phyloP scores from a whole-genome alignment of 2,888 invertebrate species.

The Eupithecia exiguata region DNA sequence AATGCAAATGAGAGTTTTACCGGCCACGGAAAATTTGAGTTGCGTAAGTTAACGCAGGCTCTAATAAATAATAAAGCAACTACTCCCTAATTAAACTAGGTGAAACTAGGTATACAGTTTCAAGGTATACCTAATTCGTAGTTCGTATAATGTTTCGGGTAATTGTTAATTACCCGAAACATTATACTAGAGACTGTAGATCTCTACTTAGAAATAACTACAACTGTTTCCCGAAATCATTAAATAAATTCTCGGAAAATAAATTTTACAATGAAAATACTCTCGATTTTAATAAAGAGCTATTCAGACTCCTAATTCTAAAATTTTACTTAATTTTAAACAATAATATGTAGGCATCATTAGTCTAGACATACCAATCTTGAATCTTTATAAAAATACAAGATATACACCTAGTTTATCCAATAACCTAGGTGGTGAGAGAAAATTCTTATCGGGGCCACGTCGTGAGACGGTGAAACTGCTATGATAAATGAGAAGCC shows the following conservation, averaged over 20 bases:
- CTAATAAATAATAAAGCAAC: conserved; percentile 13
- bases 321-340: neutral
- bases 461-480: conserved; percentile 57
- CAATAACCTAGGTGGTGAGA: conserved; percentile 5
- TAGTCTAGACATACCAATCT: neutral
- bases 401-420: neutral
- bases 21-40: conserved; percentile 43
- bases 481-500: conserved; percentile 63
- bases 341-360: neutral
- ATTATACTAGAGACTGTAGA: neutral
- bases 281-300: neutral
- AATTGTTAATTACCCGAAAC: neutral
- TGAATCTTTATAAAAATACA: neutral
- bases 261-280: neutral
- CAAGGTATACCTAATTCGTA: too few species aligned
- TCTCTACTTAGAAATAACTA: neutral
- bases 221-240: neutral
- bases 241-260: neutral
- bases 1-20: conserved; percentile 61
- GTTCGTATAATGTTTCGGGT: too few species aligned
- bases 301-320: neutral
- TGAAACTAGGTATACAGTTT: neutral
- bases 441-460: conserved; percentile 55
- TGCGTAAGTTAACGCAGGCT: conserved; percentile 36
- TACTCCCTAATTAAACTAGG: neutral